Evolutionary conservation across 2,113 vertebrate genomes (phyloP).

Genomic region (Limanda limanda): DNA sequence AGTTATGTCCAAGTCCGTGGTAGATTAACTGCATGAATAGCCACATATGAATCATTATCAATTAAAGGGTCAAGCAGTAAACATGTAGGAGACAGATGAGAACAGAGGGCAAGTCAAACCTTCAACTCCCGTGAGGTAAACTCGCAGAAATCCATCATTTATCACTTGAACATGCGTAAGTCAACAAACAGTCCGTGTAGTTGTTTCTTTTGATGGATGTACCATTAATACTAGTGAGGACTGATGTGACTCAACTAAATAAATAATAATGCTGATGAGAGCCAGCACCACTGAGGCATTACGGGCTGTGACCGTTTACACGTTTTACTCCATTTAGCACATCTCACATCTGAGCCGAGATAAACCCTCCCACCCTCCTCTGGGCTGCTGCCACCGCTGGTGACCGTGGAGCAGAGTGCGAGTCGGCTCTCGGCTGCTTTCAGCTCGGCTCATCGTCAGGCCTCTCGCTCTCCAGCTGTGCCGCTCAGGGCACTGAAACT

Average conservation of each 20-base stretch:
- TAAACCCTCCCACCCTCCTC: slow-evolving; percentile 37
- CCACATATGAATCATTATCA: too few species aligned
- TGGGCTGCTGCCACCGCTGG: slow-evolving; percentile 8
- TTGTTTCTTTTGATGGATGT: slow-evolving; percentile 49
- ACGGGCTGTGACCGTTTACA: slow-evolving; percentile 10
- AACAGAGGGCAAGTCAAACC: slow-evolving; percentile 20
- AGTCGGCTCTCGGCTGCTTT: slow-evolving; percentile 29
- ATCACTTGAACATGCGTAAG: slow-evolving; percentile 23
- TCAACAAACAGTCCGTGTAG: slow-evolving; percentile 58
- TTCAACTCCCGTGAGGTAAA: slow-evolving; percentile 37
- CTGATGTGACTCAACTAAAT: slow-evolving; percentile 34
- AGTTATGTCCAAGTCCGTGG: too few species aligned
- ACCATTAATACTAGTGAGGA: slow-evolving; percentile 37
- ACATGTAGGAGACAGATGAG: slow-evolving; percentile 31
- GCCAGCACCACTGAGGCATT: slow-evolving; percentile 18
- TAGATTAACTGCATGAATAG: too few species aligned
- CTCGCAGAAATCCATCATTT: slow-evolving; percentile 17
- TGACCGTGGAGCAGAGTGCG: slow-evolving; percentile 10
- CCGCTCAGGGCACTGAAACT: slow-evolving; percentile 32
- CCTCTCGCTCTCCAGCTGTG: slow-evolving; percentile 15
- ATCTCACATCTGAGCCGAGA: slow-evolving; percentile 34
- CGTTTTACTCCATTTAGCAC: slow-evolving; percentile 47
- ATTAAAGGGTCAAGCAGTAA: neutral
- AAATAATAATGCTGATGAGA: slow-evolving; percentile 36
- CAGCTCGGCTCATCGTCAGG: slow-evolving; percentile 29